Base-by-base conservation (phyloP, 2,113 vertebrate species). In the Columba livia region DNA sequence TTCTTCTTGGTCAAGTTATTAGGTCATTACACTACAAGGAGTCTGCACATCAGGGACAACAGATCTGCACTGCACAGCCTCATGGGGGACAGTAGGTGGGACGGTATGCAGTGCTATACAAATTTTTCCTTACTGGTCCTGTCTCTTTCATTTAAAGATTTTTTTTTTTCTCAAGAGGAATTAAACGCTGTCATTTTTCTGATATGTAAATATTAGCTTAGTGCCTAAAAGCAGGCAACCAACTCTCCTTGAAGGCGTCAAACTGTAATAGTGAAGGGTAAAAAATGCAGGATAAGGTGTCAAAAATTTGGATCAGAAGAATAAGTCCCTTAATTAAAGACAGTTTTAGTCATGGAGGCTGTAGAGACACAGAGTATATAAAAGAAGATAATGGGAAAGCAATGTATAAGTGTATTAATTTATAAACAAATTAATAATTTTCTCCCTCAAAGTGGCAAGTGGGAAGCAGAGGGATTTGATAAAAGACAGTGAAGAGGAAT, bases 361-460 rank as follows among this genome's bases (percentile, higher is more conserved):
- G 34, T 87, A 84, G 44, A 83, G 51, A 50, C 36, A 74, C 65
- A 66, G 92, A 91, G 87, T 56, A 73, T 56, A 84, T 18, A 78
- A 83, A 88, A 64, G 24, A 19, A 83, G 53, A 80, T 47, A 88
- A 78, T 8, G 26, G 38, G 47, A 95, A 89, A 94, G 10, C 18
- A 62, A 94, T 91, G 34, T 58, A 54, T 51, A 66, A 77, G 4
- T 10, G 66, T 58, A 91, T 73, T 36, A 69, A 64, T 88, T 74
- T 86, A 73, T 71, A 87, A 94, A 75, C 29, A 84, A 86, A 42
- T 56, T 5, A 70, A 78, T 66, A 28, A 53, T 74, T 90, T 38
- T 86, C 85, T 94, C 56, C 80, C 31, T 89, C 29, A 56, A 78
- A 81, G 48, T 42, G 61, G 48, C 56, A 88, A 84, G 79, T 17